These are phyloP conservation scores for mouse (Mus musculus) DNA, from an alignment of 2,113 vertebrate species.

Conservation along the genomic window DNA sequence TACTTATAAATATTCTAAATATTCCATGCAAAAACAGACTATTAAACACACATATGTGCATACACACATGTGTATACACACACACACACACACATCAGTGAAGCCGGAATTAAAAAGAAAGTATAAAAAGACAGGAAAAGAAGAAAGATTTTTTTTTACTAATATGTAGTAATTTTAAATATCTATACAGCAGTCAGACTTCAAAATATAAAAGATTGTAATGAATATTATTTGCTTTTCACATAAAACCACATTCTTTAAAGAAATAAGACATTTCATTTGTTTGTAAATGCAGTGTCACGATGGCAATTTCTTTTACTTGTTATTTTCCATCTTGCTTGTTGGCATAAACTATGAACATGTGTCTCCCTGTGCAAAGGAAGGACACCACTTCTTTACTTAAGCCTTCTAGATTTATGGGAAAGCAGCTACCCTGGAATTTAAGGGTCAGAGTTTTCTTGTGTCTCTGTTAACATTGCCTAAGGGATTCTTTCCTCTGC, in stretches of 20 bases:
- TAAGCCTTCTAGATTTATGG: conserved; percentile 51
- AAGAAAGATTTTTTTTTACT: not conserved
- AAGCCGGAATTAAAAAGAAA: not conserved
- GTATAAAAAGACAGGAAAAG: not conserved
- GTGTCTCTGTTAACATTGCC: conserved; percentile 57
- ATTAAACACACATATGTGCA: not conserved
- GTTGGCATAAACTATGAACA: not conserved
- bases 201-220: not conserved
- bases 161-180: not conserved
- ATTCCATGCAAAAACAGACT: not conserved
- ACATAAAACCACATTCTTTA: not conserved
- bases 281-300: not conserved
- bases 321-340: not conserved
- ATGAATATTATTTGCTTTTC: not conserved
- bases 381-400: not conserved
- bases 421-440: conserved; percentile 35
- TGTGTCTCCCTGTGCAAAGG: not conserved
- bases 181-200: not conserved
- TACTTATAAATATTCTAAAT: not conserved
- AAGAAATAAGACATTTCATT: conserved; percentile 18
- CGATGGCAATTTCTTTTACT: not conserved
- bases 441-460: conserved; percentile 62
- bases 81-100: not conserved
- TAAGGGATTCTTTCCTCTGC: conserved; percentile 33
- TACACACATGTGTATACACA: not conserved